Percentiles rank a stretch among this genome's conserved stretches.
Conservation (phyloP, 2,888 invertebrate species). For the Acrobasis consociella region DNA sequence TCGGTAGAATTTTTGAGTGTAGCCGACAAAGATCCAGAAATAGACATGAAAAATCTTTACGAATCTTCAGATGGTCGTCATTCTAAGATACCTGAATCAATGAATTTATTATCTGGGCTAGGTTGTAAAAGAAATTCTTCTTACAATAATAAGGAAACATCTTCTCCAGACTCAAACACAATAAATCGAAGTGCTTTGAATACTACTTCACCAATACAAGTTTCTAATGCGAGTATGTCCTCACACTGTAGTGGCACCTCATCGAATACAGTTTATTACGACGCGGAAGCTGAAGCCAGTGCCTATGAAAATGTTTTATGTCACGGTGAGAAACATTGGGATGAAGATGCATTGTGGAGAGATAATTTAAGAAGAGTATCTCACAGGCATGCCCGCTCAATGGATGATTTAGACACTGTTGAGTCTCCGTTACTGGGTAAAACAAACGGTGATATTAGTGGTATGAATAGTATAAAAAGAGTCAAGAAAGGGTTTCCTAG, state of each 20-base stretch:
- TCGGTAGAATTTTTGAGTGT: conserved; percentile 86
- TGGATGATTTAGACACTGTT: conserved; percentile 89
- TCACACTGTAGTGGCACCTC: conserved; percentile 77
- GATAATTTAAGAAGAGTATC: conserved; percentile 91
- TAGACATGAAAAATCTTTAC: conserved; percentile 88
- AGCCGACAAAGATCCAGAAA: conserved; percentile 85
- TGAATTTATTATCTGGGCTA: conserved; percentile 72
- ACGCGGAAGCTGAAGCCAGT: conserved; percentile 70
- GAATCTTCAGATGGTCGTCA: conserved; percentile 85
- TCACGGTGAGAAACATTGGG: conserved; percentile 90
- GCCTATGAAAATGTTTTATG: conserved; percentile 74
- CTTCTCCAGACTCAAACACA: conserved; percentile 52
- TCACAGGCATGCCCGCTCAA: conserved; percentile 90
- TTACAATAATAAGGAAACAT: conserved; percentile 50
- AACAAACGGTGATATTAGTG: conserved; percentile 55
- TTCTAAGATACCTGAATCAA: conserved; percentile 81
- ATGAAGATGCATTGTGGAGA: conserved; percentile 91
- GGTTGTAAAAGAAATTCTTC: conserved; percentile 72
- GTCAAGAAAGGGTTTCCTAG: conserved; percentile 58
- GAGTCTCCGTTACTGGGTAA: conserved; percentile 48
- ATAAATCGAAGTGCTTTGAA: conserved; percentile 43
- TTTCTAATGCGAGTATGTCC: conserved; percentile 76
- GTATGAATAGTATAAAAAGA: conserved; percentile 72
- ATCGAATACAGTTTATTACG: conserved; percentile 76
- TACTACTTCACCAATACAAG: conserved; percentile 53